Evolutionary conservation across 2,797 vertebrate genomes (phyloP).

Genomic region (Propithecus deckenii): DNA sequence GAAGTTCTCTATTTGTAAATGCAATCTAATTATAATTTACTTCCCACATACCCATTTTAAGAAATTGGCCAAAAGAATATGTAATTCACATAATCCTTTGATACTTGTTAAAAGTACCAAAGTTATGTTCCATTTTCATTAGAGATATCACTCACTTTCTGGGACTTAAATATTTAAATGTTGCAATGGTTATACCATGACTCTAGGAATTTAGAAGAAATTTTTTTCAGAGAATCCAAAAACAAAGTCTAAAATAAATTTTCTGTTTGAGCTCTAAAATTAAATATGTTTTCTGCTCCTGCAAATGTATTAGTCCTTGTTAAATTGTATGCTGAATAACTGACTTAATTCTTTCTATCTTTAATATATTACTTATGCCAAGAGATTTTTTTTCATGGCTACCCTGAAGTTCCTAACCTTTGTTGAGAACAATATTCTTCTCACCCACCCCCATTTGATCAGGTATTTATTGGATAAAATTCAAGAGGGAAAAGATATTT

Average conservation of each 20-base stretch:
- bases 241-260: not conserved
- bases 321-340: not conserved
- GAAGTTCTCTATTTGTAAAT: constrained; percentile 32
- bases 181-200: not conserved
- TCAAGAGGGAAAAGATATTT: not conserved
- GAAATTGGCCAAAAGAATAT: not conserved
- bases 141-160: constrained; percentile 13
- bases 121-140: not conserved
- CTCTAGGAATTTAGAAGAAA: not conserved
- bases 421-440: not conserved
- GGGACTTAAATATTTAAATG: constrained; percentile 4
- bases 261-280: not conserved
- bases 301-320: not conserved
- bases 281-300: not conserved
- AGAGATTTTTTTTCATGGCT: not conserved
- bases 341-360: not conserved
- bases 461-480: not conserved
- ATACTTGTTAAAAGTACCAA: constrained; percentile 2
- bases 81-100: not conserved
- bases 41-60: not conserved
- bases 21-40: not conserved
- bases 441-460: not conserved
- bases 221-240: not conserved
- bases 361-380: not conserved
- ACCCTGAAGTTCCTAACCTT: not conserved